phyloP scores from a whole-genome alignment of 1,140 invertebrate species.

The Calephelis virginiensis region DNA sequence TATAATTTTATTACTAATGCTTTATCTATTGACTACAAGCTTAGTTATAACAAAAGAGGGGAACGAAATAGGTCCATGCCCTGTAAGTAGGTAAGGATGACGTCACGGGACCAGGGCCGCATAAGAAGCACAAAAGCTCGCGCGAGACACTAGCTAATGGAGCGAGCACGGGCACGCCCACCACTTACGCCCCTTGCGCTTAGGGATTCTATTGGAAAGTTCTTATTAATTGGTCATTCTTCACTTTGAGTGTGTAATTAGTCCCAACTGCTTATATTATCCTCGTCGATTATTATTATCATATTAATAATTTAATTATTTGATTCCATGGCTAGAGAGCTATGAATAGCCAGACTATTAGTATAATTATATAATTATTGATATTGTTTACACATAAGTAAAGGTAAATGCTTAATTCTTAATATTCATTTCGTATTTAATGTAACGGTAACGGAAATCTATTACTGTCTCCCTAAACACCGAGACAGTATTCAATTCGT shows the following conservation, averaged over 20 bases:
- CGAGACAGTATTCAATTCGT: no score
- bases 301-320: not conserved
- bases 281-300: slow-evolving; percentile 1
- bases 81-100: slow-evolving; percentile 45
- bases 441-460: no score
- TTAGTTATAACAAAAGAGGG: slow-evolving; percentile 10
- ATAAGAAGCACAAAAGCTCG: slow-evolving; percentile 33
- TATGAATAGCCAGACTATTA: no score
- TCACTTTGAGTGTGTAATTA: slow-evolving; percentile 16
- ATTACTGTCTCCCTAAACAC: no score
- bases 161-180: slow-evolving; percentile 40
- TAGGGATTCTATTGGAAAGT: slow-evolving; percentile 40
- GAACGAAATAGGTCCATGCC: slow-evolving; percentile 10
- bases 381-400: no score
- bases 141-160: slow-evolving; percentile 28
- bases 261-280: not conserved
- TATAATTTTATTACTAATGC: not conserved
- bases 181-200: slow-evolving; percentile 39
- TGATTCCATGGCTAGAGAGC: no score
- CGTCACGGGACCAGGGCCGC: slow-evolving; percentile 56
- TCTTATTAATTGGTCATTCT: slow-evolving; percentile 35
- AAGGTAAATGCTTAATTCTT: no score
- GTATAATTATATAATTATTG: no score
- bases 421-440: no score
- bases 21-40: slow-evolving; percentile 3